These are phyloP conservation scores for Proteles cristata DNA, from an alignment of 2,113 vertebrate genomes.

Conservation along the genomic window DNA sequence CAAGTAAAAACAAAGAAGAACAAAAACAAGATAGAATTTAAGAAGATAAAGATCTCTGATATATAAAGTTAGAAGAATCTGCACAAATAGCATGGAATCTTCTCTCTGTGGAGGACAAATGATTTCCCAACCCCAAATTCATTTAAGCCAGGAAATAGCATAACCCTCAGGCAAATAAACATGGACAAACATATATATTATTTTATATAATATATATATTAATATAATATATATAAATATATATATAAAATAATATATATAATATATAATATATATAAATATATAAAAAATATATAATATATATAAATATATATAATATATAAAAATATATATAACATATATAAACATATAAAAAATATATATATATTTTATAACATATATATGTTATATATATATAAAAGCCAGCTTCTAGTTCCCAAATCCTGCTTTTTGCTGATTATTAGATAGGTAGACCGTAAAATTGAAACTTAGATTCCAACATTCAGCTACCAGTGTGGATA, in stretches of 20 bases:
- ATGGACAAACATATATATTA: neutral
- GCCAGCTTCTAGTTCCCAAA: neutral
- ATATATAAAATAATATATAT: too few species aligned
- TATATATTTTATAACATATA: too few species aligned
- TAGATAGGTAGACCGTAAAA: neutral
- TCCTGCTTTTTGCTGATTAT: neutral
- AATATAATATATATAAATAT: too few species aligned
- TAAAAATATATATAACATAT: too few species aligned
- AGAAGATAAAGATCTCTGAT: neutral
- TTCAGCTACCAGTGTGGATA: neutral
- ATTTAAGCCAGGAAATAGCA: neutral
- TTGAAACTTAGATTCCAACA: neutral
- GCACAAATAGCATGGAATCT: neutral
- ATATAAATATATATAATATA: too few species aligned
- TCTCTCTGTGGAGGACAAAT: neutral
- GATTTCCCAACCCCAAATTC: neutral
- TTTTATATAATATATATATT: too few species aligned
- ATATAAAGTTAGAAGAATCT: neutral
- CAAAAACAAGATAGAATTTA: neutral
- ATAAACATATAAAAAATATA: too few species aligned
- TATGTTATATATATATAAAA: neutral
- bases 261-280: too few species aligned
- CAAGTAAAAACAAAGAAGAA: neutral
- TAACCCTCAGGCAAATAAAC: slow-evolving; percentile 2
- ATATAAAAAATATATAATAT: too few species aligned